Conservation (phyloP, 2,888 invertebrate genomes). For the Aspidapion aeneum region DNA sequence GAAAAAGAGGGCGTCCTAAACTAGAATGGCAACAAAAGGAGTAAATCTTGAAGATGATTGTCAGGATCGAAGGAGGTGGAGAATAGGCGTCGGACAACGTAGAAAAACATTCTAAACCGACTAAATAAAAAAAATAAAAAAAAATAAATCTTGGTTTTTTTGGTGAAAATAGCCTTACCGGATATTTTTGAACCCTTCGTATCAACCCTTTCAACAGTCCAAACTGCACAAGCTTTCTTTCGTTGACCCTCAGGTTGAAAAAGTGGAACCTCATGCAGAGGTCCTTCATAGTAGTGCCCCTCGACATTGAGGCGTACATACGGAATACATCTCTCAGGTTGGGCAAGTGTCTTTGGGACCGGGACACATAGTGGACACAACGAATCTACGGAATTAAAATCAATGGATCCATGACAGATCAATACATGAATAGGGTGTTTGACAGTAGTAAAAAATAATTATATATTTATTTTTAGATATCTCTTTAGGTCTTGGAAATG, state of each 20-base stretch:
- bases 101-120: no score
- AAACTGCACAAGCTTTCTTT: conserved; percentile 80
- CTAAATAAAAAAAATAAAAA: no score
- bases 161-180: no score
- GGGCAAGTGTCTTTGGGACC: conserved; percentile 48
- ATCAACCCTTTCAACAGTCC: conserved; percentile 84
- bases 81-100: no score
- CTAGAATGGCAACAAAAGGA: no score
- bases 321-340: conserved; percentile 56
- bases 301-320: conserved; percentile 65
- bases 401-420: conserved; percentile 13
- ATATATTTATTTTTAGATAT: no score
- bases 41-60: no score
- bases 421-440: not conserved
- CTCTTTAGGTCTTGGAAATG: no score
- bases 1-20: no score
- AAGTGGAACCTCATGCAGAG: conserved; percentile 69
- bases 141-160: no score
- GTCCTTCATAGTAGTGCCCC: conserved; percentile 67
- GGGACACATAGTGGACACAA: conserved; percentile 43
- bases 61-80: no score
- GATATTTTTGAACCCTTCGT: conserved; percentile 69
- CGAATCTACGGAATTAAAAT: conserved; percentile 43
- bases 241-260: conserved; percentile 70
- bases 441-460: no score